Base-by-base conservation (phyloP, 2,113 vertebrate genomes). In the Athene noctua region DNA sequence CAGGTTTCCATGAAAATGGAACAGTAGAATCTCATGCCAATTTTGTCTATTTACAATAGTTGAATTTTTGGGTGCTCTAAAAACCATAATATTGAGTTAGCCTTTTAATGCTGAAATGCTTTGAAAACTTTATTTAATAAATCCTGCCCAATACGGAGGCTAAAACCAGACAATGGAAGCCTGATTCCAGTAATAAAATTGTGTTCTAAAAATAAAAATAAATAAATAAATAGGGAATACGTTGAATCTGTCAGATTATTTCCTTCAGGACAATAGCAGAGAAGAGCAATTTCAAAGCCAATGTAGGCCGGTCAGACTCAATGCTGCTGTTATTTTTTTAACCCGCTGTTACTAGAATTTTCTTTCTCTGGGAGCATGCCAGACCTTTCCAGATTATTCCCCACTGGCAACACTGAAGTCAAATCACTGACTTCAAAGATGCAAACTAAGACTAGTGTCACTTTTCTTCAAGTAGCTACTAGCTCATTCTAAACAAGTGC, bases 141-240 rank as follows among this genome's bases (percentile, higher is more conserved):
- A 12, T 86, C 42, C 58, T 92, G 62, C 70, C 79, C 57, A 77
- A 67, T 11, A 47, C 47, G 78, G 59, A 67, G 13, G 29, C 20
- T 94, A 66, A 73, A 94, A 95, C n/a, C 70, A 80, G 68, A 85
- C 36, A 82, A 72, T 71, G 26, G 54, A 96, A 96, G 40, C 47
- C 32, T 96, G 92, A 88, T 88, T 72, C 36, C 46, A 83, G 49
- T 65, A 96, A 96, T 80, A 13, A 96, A 96, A 96, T 79, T 58
- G 11, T 55, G 54, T 44, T 52, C n/a, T 88, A 59, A 94, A 91
- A 92, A 51, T 71, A 88, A 72, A 73, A 58, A 65, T 66, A 80
- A 80, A 68, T 4, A 13, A 59, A 95, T 61, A 93, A 94, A 96
- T 92, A 62, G 92, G 17, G 57, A 91, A 96, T 78, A 2, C 78